Evolutionary conservation across 2,888 invertebrate species (phyloP), one percentile per base, ranked within the genome.

Genomic region (Eupithecia tripunctaria): DNA sequence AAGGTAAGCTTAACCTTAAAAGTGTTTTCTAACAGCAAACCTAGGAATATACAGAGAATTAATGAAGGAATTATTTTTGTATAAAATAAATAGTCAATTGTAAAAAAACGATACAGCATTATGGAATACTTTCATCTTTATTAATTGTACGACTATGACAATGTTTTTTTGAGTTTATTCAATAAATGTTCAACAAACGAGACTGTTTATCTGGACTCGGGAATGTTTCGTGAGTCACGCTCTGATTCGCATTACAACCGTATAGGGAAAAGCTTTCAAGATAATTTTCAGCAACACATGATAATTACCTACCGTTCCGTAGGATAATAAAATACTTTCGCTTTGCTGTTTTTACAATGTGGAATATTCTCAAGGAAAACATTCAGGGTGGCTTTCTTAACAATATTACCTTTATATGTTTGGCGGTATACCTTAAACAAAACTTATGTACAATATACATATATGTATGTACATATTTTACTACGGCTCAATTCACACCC

Each of bases 201-300:
- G 62, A 10, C 62, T 63, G 62, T 63, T 63, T 63, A 63, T n/a
- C n/a, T 32, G 32, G 36, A 56, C 29, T 27, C 10, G 10, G 10
- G 32, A 32, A n/a, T 21, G 21, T 38, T 41, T 38, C 59, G 65
- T 68, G 51, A 77, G 75, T 73, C 75, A 73, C 63, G 72, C 73
- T 66, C 73, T 73, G 75, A 77, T 73, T 77, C 29, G 29, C 66
- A 66, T 29, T 47, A 43, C 43, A 27, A 47, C n/a, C 5, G 43
- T 25, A 43, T 41, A 15, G 5, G 47, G n/a, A 29, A 66, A 66
- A 66, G 47, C 66, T 66, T 66, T 66, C 43, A 66, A 66, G 36
- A 70, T 5, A 65, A 68, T 56, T 65, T 63, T 62, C 59, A 63
- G 60, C 67, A 43, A 59, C 36, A 36, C 21, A 63, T n/a, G 36